Conservation (phyloP, 2,888 invertebrate genomes). For the Drosophila histrio region DNA sequence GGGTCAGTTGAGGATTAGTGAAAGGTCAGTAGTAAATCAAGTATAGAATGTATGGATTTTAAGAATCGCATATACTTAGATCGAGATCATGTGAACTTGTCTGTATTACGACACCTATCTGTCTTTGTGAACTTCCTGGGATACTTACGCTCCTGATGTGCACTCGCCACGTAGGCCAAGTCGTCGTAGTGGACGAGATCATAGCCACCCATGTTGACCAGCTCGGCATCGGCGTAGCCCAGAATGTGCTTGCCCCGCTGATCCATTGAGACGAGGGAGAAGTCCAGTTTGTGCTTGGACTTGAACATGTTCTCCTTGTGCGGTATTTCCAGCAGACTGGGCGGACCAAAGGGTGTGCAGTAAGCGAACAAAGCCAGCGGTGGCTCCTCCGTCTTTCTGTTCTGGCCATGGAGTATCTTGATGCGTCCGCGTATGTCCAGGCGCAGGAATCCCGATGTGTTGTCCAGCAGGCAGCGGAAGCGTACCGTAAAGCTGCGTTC, state of each 20-base stretch:
- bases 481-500: conserved; percentile 99
- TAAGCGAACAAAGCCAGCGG: conserved; percentile 98
- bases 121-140: too few relatives aligned
- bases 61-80: too few relatives aligned
- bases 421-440: conserved; percentile 98
- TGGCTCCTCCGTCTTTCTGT: conserved; percentile 96
- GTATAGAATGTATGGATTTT: too few relatives aligned
- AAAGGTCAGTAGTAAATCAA: not conserved
- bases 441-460: conserved; percentile 99
- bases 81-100: too few relatives aligned
- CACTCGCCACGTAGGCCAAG: conserved; percentile 97
- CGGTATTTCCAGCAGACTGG: conserved; percentile 97
- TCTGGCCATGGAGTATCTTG: conserved; percentile 98
- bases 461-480: conserved; percentile 99
- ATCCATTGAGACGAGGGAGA: conserved; percentile 98
- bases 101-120: too few relatives aligned
- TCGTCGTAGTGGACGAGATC: conserved; percentile 99
- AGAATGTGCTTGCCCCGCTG: conserved; percentile 98
- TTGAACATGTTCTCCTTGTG: conserved; percentile 99
- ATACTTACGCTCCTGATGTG: conserved; percentile 98
- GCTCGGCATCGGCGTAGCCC: conserved; percentile 96
- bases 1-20: not conserved
- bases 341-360: conserved; percentile 99
- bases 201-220: conserved; percentile 97
- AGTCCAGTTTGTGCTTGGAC: conserved; percentile 99